phyloP scores from a whole-genome alignment of 2,888 invertebrate genomes.

The Lottia gigantea region DNA sequence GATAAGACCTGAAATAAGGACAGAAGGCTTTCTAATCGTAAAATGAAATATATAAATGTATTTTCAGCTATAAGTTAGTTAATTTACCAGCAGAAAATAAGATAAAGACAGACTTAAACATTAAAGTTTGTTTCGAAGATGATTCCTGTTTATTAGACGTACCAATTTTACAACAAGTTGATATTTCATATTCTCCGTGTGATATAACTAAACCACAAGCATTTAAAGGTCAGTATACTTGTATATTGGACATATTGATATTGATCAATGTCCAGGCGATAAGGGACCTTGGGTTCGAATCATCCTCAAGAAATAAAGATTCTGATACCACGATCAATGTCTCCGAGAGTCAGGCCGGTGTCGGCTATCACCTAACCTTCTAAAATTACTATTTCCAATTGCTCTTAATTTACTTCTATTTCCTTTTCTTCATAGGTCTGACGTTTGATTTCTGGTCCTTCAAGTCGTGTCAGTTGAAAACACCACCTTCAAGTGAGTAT shows the following conservation, averaged over 20 bases:
- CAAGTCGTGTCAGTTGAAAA: background rate
- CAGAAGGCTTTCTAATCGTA: no score
- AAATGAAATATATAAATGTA: no score
- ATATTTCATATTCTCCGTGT: conserved; percentile 31
- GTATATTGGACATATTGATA: no score
- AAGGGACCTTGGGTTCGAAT: no score
- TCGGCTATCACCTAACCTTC: no score
- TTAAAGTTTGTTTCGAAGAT: conserved; percentile 23
- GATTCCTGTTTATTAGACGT: conserved; percentile 28
- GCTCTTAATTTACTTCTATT: background rate
- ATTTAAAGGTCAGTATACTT: conserved; percentile 9
- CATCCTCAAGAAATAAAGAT: no score
- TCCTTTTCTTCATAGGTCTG: conserved; percentile 17
- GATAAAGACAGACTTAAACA: background rate
- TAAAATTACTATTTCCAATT: no score
- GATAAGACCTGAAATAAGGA: no score
- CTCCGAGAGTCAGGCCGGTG: no score
- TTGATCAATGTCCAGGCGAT: no score
- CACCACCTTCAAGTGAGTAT: background rate
- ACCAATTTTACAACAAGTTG: conserved; percentile 28
- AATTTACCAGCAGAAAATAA: conserved; percentile 4
- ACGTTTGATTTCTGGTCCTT: conserved; percentile 12
- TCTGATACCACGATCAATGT: no score
- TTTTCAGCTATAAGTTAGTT: conserved; percentile 9
- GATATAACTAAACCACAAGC: conserved; percentile 16